Conservation (phyloP, 2,113 vertebrate genomes). For the Rhipidura dahli region DNA sequence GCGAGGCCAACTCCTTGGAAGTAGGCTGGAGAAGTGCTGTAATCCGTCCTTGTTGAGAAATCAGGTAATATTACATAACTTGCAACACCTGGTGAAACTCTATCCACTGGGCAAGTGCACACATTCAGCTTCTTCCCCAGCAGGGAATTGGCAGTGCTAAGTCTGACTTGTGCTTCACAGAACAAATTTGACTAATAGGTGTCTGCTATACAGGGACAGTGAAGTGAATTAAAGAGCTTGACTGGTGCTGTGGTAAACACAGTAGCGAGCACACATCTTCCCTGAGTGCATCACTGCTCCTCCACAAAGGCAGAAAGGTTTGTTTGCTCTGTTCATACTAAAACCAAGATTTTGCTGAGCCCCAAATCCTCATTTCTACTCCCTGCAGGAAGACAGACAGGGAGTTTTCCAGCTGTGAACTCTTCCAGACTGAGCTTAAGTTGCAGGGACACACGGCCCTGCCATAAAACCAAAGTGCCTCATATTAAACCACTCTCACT, state of each 20-base stretch:
- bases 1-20: slow-evolving; percentile 44
- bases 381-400: not conserved
- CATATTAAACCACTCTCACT: not conserved
- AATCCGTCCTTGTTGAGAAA: slow-evolving; percentile 47
- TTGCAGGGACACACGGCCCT: not conserved
- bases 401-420: not conserved
- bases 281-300: not conserved
- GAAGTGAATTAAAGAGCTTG: not conserved
- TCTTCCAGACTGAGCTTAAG: not conserved
- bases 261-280: not conserved
- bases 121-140: slow-evolving; percentile 16
- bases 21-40: slow-evolving; percentile 41
- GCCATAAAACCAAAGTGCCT: not conserved
- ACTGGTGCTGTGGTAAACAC: not conserved
- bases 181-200: slow-evolving; percentile 36
- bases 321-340: not conserved
- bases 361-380: not conserved
- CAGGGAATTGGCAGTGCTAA: not conserved
- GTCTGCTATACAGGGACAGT: not conserved
- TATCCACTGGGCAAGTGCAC: not conserved
- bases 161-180: not conserved
- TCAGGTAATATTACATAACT: slow-evolving; percentile 41
- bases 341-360: not conserved
- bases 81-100: slow-evolving; percentile 42
- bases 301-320: not conserved